These are phyloP conservation scores for Copidosoma floridanum DNA, from an alignment of 1,140 invertebrate genomes.

Conservation along the genomic window DNA sequence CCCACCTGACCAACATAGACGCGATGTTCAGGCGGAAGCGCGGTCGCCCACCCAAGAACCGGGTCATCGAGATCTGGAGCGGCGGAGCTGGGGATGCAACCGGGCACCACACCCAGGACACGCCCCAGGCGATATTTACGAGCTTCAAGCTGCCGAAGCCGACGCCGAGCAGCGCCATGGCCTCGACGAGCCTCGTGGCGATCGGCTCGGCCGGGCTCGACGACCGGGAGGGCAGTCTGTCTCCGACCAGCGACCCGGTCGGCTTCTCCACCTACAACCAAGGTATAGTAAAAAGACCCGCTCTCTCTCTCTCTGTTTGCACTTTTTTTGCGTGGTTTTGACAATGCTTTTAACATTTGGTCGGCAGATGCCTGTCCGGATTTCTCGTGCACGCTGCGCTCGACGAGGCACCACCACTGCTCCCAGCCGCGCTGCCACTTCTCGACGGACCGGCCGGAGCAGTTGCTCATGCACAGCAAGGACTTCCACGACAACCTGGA, in stretches of 20 bases:
- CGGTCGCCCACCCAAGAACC: slow-evolving; percentile 87
- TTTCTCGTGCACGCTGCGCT: slow-evolving; percentile 61
- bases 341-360: too few relatives aligned
- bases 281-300: slow-evolving; percentile 4
- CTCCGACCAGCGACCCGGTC: slow-evolving; percentile 50
- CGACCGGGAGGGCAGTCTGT: slow-evolving; percentile 54
- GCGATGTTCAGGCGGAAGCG: slow-evolving; percentile 88
- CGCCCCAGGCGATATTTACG: slow-evolving; percentile 88
- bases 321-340: too few relatives aligned
- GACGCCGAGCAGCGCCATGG: slow-evolving; percentile 35
- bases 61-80: slow-evolving; percentile 86
- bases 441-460: slow-evolving; percentile 67
- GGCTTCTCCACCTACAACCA: slow-evolving; percentile 54
- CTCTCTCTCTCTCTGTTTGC: too few relatives aligned
- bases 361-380: slow-evolving; percentile 67
- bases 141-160: slow-evolving; percentile 88
- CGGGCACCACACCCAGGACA: slow-evolving; percentile 56
- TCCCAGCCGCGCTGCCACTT: slow-evolving; percentile 68
- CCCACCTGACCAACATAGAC: slow-evolving; percentile 75
- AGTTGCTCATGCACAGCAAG: slow-evolving; percentile 70
- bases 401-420: slow-evolving; percentile 70
- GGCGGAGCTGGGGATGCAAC: slow-evolving; percentile 53
- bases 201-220: slow-evolving; percentile 33
- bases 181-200: slow-evolving; percentile 34
- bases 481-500: slow-evolving; percentile 83